These are phyloP conservation scores for Pyrochroa serraticornis DNA, from an alignment of 2,888 invertebrate species.

Conservation along the genomic window DNA sequence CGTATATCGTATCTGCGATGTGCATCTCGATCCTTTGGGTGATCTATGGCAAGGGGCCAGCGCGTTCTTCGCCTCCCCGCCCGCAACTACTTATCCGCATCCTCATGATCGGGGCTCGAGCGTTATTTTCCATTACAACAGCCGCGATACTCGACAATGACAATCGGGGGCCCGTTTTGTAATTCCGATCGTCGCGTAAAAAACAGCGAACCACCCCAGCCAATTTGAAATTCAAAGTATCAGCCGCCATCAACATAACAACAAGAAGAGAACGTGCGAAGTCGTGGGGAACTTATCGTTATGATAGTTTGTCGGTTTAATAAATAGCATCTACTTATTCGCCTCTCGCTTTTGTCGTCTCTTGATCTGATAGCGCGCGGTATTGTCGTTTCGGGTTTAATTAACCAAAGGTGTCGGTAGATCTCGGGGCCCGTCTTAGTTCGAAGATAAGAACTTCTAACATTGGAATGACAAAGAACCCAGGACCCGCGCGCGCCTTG, in stretches of 20 bases:
- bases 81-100: conserved; percentile 12
- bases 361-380: conserved; percentile 35
- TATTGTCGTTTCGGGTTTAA: conserved; percentile 40
- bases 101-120: neutral
- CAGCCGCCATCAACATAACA: conserved; percentile 45
- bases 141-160: conserved; percentile 40
- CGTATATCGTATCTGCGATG: conserved; percentile 23
- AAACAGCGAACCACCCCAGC: conserved; percentile 39
- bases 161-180: conserved; percentile 39
- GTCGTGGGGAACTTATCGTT: conserved; percentile 27
- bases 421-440: conserved; percentile 41
- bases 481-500: conserved; percentile 28
- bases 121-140: conserved; percentile 42
- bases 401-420: conserved; percentile 46
- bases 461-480: conserved; percentile 42
- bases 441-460: conserved; percentile 43
- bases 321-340: conserved; percentile 27
- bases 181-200: conserved; percentile 39
- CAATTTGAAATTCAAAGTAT: conserved; percentile 53
- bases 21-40: conserved; percentile 24
- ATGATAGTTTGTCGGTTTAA: conserved; percentile 29
- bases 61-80: conserved; percentile 8
- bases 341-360: conserved; percentile 31
- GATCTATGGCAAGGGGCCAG: conserved; percentile 12
- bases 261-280: conserved; percentile 20